A percentile compares a stretch with the other conserved stretches of the same genome.
Evolutionary conservation across 2,888 invertebrate species (phyloP).

Genomic region (Eupithecia pulchellata): DNA sequence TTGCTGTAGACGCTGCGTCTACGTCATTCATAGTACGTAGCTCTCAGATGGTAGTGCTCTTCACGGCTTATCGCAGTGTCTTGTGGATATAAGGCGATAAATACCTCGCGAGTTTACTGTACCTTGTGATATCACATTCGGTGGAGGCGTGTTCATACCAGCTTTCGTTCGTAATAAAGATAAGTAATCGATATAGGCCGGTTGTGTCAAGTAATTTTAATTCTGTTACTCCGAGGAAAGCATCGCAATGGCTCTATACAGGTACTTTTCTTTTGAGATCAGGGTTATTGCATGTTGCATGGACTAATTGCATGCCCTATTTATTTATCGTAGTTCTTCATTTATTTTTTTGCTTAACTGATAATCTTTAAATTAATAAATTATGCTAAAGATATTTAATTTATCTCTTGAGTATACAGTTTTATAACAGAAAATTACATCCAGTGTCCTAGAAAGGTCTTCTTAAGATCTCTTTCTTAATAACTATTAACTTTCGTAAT

Average conservation of each 20-base stretch:
- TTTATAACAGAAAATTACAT: neutral
- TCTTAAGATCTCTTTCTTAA: neutral
- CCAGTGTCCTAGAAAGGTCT: neutral
- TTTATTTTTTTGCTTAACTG: neutral
- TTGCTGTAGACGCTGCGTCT: constrained; percentile 66
- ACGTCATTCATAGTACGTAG: constrained; percentile 86
- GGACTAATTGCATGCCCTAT: constrained; percentile 25
- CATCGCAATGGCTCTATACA: constrained; percentile 75
- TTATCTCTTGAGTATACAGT: neutral
- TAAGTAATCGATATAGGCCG: constrained; percentile 53
- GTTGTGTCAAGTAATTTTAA: constrained; percentile 50
- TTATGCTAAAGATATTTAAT: neutral
- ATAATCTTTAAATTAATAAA: neutral
- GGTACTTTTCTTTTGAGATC: constrained; percentile 57
- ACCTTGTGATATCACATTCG: constrained; percentile 74
- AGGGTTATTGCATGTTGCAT: constrained; percentile 37
- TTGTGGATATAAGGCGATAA: constrained; percentile 82
- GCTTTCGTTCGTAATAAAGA: constrained; percentile 61
- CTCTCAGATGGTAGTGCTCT: constrained; percentile 81
- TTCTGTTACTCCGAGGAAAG: constrained; percentile 60
- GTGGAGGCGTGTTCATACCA: constrained; percentile 76
- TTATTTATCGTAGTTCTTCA: neutral
- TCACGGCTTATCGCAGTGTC: constrained; percentile 71
- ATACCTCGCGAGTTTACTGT: constrained; percentile 66
- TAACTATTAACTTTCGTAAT: neutral